Evolutionary conservation across 2,888 invertebrate genomes (phyloP).

Genomic region (Schizotus pectinicornis): DNA sequence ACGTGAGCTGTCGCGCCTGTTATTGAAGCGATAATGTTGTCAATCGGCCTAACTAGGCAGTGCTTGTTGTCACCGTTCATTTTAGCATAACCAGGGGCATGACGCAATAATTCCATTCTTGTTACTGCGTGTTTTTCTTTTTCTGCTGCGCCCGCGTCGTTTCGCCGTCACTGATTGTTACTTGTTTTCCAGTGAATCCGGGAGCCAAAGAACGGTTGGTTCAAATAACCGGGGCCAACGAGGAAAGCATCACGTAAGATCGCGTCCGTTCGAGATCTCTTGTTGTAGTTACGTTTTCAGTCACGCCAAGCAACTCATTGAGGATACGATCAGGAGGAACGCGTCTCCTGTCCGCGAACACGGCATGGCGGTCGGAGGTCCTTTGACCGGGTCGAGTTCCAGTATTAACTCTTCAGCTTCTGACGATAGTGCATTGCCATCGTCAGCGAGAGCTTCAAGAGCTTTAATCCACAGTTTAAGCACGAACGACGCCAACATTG

Average conservation of each 20-base stretch:
- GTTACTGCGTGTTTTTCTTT: slow-evolving; percentile 16
- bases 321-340: slow-evolving; percentile 93
- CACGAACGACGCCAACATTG: slow-evolving; percentile 82
- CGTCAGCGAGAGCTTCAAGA: slow-evolving; percentile 63
- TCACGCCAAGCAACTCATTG: slow-evolving; percentile 91
- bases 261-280: slow-evolving; percentile 11
- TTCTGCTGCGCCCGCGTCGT: slow-evolving; percentile 12
- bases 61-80: slow-evolving; percentile 22
- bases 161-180: not conserved
- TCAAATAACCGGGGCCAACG: slow-evolving; percentile 92
- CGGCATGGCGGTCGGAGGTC: slow-evolving; percentile 63
- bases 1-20: too few relatives aligned
- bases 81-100: slow-evolving; percentile 21
- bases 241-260: slow-evolving; percentile 90
- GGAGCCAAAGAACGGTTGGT: slow-evolving; percentile 94
- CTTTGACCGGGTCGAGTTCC: slow-evolving; percentile 74
- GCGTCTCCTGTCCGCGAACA: slow-evolving; percentile 86
- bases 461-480: slow-evolving; percentile 79
- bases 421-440: slow-evolving; percentile 63
- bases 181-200: slow-evolving; percentile 78
- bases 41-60: slow-evolving; percentile 7
- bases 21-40: not conserved
- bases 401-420: slow-evolving; percentile 80
- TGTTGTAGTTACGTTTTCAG: slow-evolving; percentile 59
- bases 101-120: slow-evolving; percentile 20